These are phyloP conservation scores for Tachypleus tridentatus DNA, from an alignment of 1,140 invertebrate species.

Conservation along the genomic window DNA sequence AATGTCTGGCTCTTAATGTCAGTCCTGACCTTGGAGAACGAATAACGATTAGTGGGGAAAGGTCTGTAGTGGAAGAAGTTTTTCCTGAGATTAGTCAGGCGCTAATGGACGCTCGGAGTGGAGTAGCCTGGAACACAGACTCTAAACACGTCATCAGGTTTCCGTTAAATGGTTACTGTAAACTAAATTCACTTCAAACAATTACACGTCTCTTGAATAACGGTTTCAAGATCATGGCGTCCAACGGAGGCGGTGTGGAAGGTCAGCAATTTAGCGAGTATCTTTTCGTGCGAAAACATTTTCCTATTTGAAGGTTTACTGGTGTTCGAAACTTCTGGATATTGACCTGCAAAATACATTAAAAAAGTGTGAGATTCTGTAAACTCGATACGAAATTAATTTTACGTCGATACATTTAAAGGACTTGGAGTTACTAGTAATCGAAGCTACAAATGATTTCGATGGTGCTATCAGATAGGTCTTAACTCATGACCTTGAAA, in stretches of 20 bases:
- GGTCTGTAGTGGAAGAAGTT: slow-evolving; percentile 41
- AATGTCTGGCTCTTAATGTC: slow-evolving; percentile 75
- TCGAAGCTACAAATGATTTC: too few relatives aligned
- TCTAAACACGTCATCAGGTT: slow-evolving; percentile 74
- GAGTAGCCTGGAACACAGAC: slow-evolving; percentile 70
- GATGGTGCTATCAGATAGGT: too few relatives aligned
- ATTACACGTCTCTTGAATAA: slow-evolving; percentile 75
- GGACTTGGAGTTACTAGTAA: too few relatives aligned
- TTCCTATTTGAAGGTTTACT: slow-evolving; percentile 11
- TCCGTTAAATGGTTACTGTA: slow-evolving; percentile 83
- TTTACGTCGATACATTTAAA: too few relatives aligned
- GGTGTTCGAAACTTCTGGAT: too few relatives aligned
- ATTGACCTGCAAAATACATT: too few relatives aligned
- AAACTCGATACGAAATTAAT: too few relatives aligned
- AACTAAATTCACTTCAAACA: slow-evolving; percentile 79
- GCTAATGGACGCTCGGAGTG: slow-evolving; percentile 63
- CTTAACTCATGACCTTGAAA: too few relatives aligned
- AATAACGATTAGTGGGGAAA: slow-evolving; percentile 37
- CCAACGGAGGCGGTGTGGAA: slow-evolving; percentile 76
- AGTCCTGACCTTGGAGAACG: slow-evolving; percentile 67
- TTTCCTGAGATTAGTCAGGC: slow-evolving; percentile 80
- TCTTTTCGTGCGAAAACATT: slow-evolving; percentile 56
- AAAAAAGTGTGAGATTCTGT: too few relatives aligned
- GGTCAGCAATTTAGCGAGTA: slow-evolving; percentile 88
- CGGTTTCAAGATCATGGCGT: slow-evolving; percentile 65